Evolutionary conservation across 1,140 invertebrate species (phyloP), one percentile per base, ranked within the genome.

Genomic region (Sesamia nonagrioides): DNA sequence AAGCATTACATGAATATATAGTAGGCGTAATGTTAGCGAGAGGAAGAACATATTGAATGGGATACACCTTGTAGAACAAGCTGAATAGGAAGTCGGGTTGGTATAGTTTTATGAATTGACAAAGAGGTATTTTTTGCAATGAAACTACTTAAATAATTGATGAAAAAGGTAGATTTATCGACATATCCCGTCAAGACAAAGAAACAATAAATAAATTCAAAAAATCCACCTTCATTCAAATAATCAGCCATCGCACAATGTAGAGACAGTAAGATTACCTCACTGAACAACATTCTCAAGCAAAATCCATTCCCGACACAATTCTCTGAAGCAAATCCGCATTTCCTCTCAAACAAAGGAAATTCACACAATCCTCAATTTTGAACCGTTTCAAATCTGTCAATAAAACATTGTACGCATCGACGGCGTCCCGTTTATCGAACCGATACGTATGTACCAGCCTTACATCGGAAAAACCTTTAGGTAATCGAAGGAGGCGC

Each of bases 401-500:
- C 90, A 87, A 88, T 90, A 92, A 91, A 89, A 85, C 87, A 87
- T 88, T 87, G 78, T 60, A 58, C 71, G 52, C 71, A 74, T 60
- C 71, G 73, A 58, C 37, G n/a, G 21, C 73, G 73, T 11, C 33
- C 15, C 66, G 66, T 6, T 63, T 77, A 77, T 77, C 75, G 75
- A 77, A 77, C 75, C 48, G 48, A 63, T 75, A 61, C 56, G 56
- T 75, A 61, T 75, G 73, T 75, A 75, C 66, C 42, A 50, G 45
- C 42, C 66, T 48, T 50, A 69, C 66, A 79, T 69, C 66, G 66
- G 66, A 48, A 69, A 68, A 69, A 69, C 73, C 73, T 54, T 73
- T 75, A 86, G 85, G 88, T 84, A 86, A 91, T 92, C 90, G 90
- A 87, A 92, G 90, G 88, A 88, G 87, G 86, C 82, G 85, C 81